Base-by-base conservation (phyloP, 2,888 invertebrate genomes). In the Athrips mouffetella region DNA sequence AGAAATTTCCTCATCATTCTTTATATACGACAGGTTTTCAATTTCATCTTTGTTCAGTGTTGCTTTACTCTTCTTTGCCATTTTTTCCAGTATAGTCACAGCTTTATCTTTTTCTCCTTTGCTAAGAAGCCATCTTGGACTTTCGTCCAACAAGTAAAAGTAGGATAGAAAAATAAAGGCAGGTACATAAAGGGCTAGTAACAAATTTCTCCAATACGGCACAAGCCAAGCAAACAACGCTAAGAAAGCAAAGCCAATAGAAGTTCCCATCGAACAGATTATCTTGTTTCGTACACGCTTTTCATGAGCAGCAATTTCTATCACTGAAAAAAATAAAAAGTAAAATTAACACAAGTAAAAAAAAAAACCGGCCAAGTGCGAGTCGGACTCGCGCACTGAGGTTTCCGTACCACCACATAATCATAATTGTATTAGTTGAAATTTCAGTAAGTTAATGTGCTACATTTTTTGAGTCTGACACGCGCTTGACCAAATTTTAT, bases 41-140 rank as follows among this genome's bases (percentile, higher is more conserved):
- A 65, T 47, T 67, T 67, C 45, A 65, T 56, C 45, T 15, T 29
- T 18, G 7, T 21, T 62, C 10, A 80, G 30, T 8, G 57, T 42
- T 0, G 75, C 52, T 13, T 72, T 73, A 44, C 76, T 80, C 1
- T 41, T 64, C 55, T 79, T 85, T 0, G 93, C 91, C 23, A 93
- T 91, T 61, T 3, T 45, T 7, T 81, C 75, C 29, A 93, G 73
- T 8, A 93, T 89, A 13, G 69, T 69, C 50, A 90, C 89, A 0
- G 93, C 93, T 59, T 92, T 89, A 2, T 91, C 87, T 51, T 89
- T 89, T 58, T 89, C 88, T 10, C 91, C 91, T 65, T 92, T 92
- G 27, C 91, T 91, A 13, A 45, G 67, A 13, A 94, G 78, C 95
- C 95, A 95, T 59, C 94, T 85, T 3, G 92, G 85, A 40, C 93